These are phyloP conservation scores for Arizona elegans DNA, from an alignment of 2,113 vertebrate species.

Conservation along the genomic window DNA sequence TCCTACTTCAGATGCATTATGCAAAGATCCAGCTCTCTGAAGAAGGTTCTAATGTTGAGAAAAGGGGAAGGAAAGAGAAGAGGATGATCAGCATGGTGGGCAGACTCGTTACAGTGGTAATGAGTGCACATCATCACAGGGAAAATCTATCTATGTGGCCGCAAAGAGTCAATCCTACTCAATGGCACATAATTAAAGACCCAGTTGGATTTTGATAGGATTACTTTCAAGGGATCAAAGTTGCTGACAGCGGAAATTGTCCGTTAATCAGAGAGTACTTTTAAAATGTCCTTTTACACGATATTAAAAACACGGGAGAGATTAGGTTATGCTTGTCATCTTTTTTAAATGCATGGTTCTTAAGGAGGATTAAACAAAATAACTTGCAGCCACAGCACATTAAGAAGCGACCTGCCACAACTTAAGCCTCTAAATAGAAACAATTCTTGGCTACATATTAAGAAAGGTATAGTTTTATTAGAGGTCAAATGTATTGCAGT, in stretches of 20 bases:
- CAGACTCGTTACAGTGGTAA: not conserved
- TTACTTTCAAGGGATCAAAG: conserved; percentile 2
- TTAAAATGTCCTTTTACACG: not conserved
- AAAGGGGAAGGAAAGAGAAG: not conserved
- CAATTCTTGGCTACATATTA: too few species aligned
- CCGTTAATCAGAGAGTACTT: not conserved
- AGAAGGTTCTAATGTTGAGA: not conserved
- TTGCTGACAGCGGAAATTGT: not conserved
- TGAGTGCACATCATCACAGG: not conserved
- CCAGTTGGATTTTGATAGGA: not conserved
- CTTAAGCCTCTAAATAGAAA: too few species aligned
- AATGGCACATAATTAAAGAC: not conserved
- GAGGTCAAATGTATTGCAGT: not conserved
- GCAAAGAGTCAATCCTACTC: not conserved
- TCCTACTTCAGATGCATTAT: not conserved
- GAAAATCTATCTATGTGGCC: not conserved
- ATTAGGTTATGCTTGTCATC: not conserved
- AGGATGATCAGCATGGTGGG: not conserved
- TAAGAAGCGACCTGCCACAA: not conserved
- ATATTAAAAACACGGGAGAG: not conserved
- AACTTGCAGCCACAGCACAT: not conserved
- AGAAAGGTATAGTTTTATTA: not conserved
- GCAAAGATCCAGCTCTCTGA: not conserved
- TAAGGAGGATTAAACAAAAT: not conserved
- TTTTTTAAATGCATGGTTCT: not conserved